phyloP scores from a whole-genome alignment of 2,113 vertebrate species.

The Heteronetta atricapilla region DNA sequence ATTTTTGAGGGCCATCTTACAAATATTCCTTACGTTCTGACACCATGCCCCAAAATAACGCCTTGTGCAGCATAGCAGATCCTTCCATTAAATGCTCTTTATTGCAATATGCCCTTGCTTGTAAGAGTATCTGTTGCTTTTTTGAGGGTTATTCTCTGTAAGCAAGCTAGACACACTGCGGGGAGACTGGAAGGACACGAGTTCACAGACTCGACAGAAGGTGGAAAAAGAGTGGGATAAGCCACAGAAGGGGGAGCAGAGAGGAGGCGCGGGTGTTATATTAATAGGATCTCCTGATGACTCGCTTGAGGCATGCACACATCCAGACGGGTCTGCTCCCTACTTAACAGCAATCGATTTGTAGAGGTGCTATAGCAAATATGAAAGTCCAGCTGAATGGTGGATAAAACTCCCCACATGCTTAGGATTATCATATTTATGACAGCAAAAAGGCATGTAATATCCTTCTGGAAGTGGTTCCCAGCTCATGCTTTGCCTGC shows the following conservation, averaged over 20 bases:
- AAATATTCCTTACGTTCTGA: neutral
- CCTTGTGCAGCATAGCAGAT: neutral
- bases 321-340: neutral
- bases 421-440: neutral
- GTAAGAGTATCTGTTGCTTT: neutral
- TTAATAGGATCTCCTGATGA: neutral
- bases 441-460: neutral
- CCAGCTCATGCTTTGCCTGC: neutral
- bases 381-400: neutral
- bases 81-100: neutral
- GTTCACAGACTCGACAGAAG: neutral
- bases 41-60: neutral
- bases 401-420: neutral
- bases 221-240: neutral
- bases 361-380: neutral
- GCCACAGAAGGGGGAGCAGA: neutral
- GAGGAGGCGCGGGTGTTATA: neutral
- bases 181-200: neutral
- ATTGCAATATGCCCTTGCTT: fast-evolving
- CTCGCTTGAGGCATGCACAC: neutral
- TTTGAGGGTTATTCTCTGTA: neutral
- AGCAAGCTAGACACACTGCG: neutral
- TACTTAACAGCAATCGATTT: neutral
- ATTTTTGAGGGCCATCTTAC: neutral
- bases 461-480: neutral